Percentiles rank a stretch among this genome's conserved stretches.
Evolutionary conservation across 1,140 invertebrate species (phyloP).

Genomic region (Lethrus apterus): DNA sequence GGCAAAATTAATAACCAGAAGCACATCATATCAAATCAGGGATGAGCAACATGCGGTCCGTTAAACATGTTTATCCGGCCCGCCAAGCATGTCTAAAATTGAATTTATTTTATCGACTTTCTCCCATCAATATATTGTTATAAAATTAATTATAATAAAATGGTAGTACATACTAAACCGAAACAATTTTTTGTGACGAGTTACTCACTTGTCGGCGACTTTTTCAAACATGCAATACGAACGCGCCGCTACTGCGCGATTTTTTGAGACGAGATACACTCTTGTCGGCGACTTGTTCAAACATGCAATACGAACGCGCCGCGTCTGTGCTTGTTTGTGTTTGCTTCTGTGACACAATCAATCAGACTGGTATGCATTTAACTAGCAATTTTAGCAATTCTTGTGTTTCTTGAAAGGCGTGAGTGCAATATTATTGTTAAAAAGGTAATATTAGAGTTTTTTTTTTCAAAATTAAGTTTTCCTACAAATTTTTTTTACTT

Average conservation of each 20-base stretch:
- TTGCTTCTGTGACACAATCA: constrained; percentile 14
- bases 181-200: constrained; percentile 18
- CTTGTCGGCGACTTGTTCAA: constrained; percentile 14
- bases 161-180: constrained; percentile 14
- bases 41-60: constrained; percentile 5
- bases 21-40: constrained; percentile 1
- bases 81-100: constrained; percentile 9
- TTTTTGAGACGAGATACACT: constrained; percentile 14
- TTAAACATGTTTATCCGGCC: constrained; percentile 10
- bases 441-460: constrained; percentile 17
- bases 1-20: background rate
- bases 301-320: constrained; percentile 18
- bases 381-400: constrained; percentile 16
- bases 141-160: constrained; percentile 19
- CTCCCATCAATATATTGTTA: constrained; percentile 17
- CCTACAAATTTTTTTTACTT: constrained; percentile 15
- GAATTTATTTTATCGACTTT: constrained; percentile 14
- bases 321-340: constrained; percentile 11
- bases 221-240: constrained; percentile 17
- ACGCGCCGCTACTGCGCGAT: too few relatives aligned
- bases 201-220: constrained; percentile 12
- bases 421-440: constrained; percentile 15
- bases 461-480: constrained; percentile 14
- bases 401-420: constrained; percentile 16
- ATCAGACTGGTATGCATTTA: constrained; percentile 1